Base-by-base conservation (phyloP, 2,797 vertebrate species). In the Syngnathus rostellatus region DNA sequence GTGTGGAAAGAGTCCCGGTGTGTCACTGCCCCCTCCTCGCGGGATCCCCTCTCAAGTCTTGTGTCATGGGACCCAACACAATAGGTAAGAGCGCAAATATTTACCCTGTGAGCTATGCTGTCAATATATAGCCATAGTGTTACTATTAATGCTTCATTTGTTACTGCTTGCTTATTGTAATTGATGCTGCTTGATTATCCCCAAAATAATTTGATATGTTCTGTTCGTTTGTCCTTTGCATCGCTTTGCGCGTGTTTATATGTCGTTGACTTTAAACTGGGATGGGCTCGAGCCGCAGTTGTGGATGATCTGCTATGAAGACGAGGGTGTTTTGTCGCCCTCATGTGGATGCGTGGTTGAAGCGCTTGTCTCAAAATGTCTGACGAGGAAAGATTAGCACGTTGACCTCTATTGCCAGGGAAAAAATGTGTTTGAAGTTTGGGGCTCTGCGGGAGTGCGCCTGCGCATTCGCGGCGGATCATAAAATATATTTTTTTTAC, bases 1-100 rank as follows among this genome's bases (percentile, higher is more conserved):
- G 89, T 78, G 79, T 84, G 90, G 78, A 91, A 86, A 85, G 83
- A 86, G 75, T 79, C 80, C 68, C 62, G 60, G 73, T 65, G 79
- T 85, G 81, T 86, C 71, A 85, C 82, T 87, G 85, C 12, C 25
- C 90, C 91, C 90, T 31, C 68, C 68, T 85, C 85, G 83, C 86
- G 88, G 78, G 73, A 48, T 78, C 69, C 57, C 41, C 60, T 57
- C 25, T 25, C 55, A 16, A 57, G 55, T 37, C 55, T 57, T 16
- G 25, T 21, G 53, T 54, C n/a, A 9, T 41, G n/a, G 39, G n/a
- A 62, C 21, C 14, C 11, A 23, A 31, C 66, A 74, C 63, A 74
- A 37, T 78, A 81, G 88, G 89, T 90, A 90, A 77, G 87, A 8
- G 11, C 41, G 9, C 8, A 21, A 23, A 62, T 62, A 45, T 62